These are phyloP conservation scores for Strigops habroptila DNA, from an alignment of 2,113 vertebrate genomes.

Conservation along the genomic window DNA sequence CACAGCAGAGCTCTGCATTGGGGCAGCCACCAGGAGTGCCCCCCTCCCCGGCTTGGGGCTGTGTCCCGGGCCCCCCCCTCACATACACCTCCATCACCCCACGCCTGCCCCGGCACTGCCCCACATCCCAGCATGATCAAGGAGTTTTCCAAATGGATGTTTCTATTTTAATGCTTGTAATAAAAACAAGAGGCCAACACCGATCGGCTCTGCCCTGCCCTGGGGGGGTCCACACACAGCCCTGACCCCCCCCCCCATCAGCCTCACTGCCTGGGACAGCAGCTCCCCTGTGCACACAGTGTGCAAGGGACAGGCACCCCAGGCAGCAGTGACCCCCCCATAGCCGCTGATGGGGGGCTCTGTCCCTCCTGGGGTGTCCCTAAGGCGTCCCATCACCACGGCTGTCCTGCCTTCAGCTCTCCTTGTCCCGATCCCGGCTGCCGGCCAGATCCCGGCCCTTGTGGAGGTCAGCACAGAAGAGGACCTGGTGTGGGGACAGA, in stretches of 20 bases:
- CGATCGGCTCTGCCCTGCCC: neutral
- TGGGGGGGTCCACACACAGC: neutral
- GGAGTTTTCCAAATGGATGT: slow-evolving; percentile 72
- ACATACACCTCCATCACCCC: neutral
- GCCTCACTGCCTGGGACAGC: neutral
- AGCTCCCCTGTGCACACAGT: neutral
- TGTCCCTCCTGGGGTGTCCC: neutral
- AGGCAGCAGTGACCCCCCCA: neutral
- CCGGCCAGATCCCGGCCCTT: slow-evolving; percentile 69
- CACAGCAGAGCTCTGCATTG: neutral
- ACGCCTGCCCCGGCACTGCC: neutral
- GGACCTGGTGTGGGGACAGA: slow-evolving; percentile 68
- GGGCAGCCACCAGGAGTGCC: neutral
- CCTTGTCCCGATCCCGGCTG: neutral
- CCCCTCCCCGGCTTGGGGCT: neutral
- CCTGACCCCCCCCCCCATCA: neutral
- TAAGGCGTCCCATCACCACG: neutral
- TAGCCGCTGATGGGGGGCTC: neutral
- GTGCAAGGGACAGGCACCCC: neutral
- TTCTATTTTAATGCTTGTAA: slow-evolving; percentile 79
- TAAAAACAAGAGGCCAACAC: slow-evolving; percentile 69
- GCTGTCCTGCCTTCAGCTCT: neutral
- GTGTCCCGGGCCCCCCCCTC: neutral
- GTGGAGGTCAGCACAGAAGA: slow-evolving; percentile 89
- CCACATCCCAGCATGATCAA: neutral